Conservation (phyloP, 2,113 vertebrate species). For the Bos taurus region ARS-UCD2.0 NC_037351.1:16106501-16107000, state of each 20-base stretch:
- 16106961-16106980: not conserved
- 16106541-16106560: conserved; percentile 28
- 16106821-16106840: not conserved
- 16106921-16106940: not conserved
- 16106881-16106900: not conserved
- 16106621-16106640: conserved; percentile 26
- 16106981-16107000: not conserved
- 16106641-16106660: not conserved
- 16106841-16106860: not conserved
- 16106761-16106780: not conserved
- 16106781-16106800: not conserved
- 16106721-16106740: not conserved
- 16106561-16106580: conserved; percentile 48
- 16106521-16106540: conserved; percentile 53
- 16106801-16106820: not conserved
- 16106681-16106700: not conserved
- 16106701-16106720: not conserved
- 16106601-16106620: conserved; percentile 38
- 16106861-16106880: not conserved
- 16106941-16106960: not conserved
- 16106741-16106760: not conserved
- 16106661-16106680: not conserved
- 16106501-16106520: conserved; percentile 30
- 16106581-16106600: conserved; percentile 39
- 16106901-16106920: not conserved